Evolutionary conservation across 2,888 invertebrate species (phyloP).

Genomic region (Lasioglossum morio): DNA sequence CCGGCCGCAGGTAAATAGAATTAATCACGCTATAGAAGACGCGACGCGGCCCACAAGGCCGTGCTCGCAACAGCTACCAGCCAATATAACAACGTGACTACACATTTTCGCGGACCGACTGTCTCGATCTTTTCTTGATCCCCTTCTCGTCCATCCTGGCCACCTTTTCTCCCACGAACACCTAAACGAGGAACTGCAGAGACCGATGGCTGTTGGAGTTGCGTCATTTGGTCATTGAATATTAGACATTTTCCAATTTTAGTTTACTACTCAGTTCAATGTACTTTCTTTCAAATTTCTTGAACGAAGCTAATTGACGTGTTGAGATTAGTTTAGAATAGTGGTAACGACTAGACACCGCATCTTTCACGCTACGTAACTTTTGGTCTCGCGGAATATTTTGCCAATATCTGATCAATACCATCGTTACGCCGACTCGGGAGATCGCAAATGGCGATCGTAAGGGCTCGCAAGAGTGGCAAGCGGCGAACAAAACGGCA

Average conservation of each 20-base stretch:
- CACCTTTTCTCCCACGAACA: slow-evolving; percentile 4
- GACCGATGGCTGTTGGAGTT: not conserved
- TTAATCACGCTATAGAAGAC: slow-evolving; percentile 76
- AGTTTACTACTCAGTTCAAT: too few species aligned
- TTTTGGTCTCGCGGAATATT: not conserved
- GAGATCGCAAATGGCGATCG: not conserved
- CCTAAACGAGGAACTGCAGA: not conserved
- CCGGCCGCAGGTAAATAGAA: slow-evolving; percentile 77
- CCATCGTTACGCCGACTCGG: not conserved
- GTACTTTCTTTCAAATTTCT: not conserved
- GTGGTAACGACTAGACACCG: not conserved
- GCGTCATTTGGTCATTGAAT: not conserved
- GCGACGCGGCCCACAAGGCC: slow-evolving; percentile 49
- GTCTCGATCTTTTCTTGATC: slow-evolving; percentile 16
- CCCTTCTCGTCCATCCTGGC: not conserved
- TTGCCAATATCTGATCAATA: not conserved
- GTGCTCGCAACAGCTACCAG: slow-evolving; percentile 66
- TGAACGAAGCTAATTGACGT: not conserved
- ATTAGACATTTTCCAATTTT: not conserved
- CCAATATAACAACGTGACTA: slow-evolving; percentile 80
- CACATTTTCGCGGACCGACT: slow-evolving; percentile 69
- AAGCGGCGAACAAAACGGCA: not conserved
- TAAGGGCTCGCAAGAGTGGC: not conserved
- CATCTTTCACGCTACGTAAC: not conserved
- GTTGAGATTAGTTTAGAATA: not conserved